phyloP scores from a whole-genome alignment of 2,888 invertebrate genomes.

The Limnephilus marmoratus region DNA sequence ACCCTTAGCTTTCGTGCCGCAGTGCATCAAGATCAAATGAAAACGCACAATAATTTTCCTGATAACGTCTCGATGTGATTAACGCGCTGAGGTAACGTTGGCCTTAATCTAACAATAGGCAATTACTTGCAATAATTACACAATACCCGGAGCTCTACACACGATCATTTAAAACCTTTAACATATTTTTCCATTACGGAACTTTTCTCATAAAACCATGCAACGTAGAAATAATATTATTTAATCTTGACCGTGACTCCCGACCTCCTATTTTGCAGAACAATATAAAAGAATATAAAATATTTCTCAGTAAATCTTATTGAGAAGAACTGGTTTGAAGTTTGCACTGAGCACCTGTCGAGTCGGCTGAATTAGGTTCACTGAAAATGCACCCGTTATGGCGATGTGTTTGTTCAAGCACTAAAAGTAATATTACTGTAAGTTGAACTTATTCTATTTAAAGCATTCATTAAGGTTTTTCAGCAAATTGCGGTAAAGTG shows the following conservation, averaged over 20 bases:
- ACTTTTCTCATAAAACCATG: background rate
- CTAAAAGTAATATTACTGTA: background rate
- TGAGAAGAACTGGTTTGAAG: background rate
- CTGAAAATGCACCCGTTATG: background rate
- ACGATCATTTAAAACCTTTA: background rate
- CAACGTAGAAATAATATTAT: background rate
- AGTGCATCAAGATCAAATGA: background rate
- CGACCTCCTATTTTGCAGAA: background rate
- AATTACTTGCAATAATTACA: background rate
- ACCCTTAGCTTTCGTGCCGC: background rate
- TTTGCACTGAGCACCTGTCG: background rate
- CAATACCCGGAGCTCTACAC: background rate
- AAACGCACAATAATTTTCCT: background rate
- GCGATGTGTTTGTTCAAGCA: background rate
- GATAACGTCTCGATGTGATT: background rate
- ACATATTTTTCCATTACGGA: background rate
- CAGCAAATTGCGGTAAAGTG: background rate
- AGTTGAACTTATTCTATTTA: background rate
- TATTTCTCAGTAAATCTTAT: background rate
- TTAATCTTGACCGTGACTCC: background rate
- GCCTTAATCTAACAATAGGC: conserved; percentile 2
- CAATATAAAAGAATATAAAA: background rate
- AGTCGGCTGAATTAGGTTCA: background rate
- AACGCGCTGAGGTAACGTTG: background rate
- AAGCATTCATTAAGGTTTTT: background rate